Percentiles rank a stretch among this genome's conserved stretches.
Conservation (phyloP, 35 echinoderm and acorn worm genomes). For the Chiridota heheva region DNA sequence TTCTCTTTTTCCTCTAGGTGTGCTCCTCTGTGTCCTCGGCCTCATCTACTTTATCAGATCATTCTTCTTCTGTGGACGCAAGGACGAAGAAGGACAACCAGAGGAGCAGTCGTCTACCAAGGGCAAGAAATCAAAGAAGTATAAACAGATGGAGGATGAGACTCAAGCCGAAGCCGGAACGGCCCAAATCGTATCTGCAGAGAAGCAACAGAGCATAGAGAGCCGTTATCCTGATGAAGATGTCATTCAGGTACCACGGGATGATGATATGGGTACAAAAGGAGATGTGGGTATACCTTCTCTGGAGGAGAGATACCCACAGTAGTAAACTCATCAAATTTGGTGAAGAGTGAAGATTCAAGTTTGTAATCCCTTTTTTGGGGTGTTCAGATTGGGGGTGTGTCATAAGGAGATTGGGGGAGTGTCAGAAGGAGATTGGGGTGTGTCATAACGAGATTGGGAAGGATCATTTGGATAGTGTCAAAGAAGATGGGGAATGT, state of each 20-base stretch:
- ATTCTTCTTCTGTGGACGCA: not conserved
- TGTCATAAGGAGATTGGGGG: no score
- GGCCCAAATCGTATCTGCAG: not conserved
- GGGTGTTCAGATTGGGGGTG: no score
- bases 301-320: constrained; percentile 23
- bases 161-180: not conserved
- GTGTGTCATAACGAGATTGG: no score
- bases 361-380: no score
- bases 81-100: not conserved
- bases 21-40: not conserved
- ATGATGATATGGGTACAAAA: constrained; percentile 26
- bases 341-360: no score
- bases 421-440: no score
- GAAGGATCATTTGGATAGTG: no score
- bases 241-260: no score
- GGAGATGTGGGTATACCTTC: constrained; percentile 11
- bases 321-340: not conserved
- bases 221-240: no score
- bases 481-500: no score
- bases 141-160: not conserved
- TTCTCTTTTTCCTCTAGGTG: not conserved
- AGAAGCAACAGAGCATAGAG: not conserved
- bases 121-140: no score
- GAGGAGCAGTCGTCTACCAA: not conserved
- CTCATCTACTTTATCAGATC: constrained; percentile 1